Conservation (phyloP, 2,888 invertebrate genomes). For the Drosophila sordidapex region DNA sequence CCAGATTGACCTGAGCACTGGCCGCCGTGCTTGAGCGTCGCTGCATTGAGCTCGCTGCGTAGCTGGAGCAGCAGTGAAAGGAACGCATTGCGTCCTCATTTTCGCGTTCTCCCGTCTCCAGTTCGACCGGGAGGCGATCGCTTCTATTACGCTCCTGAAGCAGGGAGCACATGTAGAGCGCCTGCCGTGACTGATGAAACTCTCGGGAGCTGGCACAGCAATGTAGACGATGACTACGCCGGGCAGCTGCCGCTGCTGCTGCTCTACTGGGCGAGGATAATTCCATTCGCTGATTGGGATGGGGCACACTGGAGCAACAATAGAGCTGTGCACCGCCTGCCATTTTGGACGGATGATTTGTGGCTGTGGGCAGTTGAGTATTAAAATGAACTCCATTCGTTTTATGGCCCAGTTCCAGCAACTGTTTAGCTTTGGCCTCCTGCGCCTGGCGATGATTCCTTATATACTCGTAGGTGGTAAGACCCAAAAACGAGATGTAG, state of each 20-base stretch:
- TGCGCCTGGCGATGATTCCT: slow-evolving; percentile 85
- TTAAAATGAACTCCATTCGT: slow-evolving; percentile 66
- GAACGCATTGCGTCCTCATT: slow-evolving; percentile 61
- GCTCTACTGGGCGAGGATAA: not conserved
- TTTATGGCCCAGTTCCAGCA: slow-evolving; percentile 57
- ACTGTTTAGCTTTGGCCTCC: slow-evolving; percentile 77
- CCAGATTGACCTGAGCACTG: slow-evolving; percentile 75
- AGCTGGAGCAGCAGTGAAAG: slow-evolving; percentile 85
- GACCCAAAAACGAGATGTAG: slow-evolving; percentile 92
- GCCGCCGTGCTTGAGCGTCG: slow-evolving; percentile 77
- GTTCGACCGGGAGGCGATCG: slow-evolving; percentile 47
- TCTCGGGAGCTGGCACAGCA: slow-evolving; percentile 85
- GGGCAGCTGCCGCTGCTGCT: slow-evolving; percentile 16
- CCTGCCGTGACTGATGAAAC: slow-evolving; percentile 83
- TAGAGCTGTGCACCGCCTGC: slow-evolving; percentile 75
- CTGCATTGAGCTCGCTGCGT: slow-evolving; percentile 78
- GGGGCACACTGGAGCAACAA: slow-evolving; percentile 84
- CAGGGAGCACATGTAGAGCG: slow-evolving; percentile 86
- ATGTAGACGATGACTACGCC: slow-evolving; percentile 74
- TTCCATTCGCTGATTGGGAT: slow-evolving; percentile 73
- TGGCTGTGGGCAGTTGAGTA: slow-evolving; percentile 50
- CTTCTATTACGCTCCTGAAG: slow-evolving; percentile 84
- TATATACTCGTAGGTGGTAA: slow-evolving; percentile 96
- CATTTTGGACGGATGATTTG: slow-evolving; percentile 78
- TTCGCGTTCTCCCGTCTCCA: slow-evolving; percentile 24